These are phyloP conservation scores for Furcifer pardalis DNA, from an alignment of 2,797 vertebrate genomes.

Conservation along the genomic window DNA sequence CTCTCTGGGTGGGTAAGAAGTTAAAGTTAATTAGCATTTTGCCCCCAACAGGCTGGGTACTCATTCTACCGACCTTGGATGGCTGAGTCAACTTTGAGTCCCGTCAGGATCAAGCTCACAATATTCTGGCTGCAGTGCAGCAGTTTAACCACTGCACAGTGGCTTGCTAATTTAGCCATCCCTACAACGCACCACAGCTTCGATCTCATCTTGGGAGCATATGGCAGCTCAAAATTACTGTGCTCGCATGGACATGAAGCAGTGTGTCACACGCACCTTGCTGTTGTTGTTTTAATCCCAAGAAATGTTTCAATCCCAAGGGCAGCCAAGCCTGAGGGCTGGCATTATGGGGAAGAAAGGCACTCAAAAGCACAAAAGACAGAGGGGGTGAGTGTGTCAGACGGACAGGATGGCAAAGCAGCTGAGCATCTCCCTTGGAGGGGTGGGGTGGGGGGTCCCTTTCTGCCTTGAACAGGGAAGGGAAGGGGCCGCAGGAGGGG, in stretches of 20 bases:
- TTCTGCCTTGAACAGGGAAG: not conserved
- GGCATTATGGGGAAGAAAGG: not conserved
- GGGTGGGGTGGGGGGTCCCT: too few relatives aligned
- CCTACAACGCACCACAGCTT: too few relatives aligned
- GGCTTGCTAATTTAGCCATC: not conserved
- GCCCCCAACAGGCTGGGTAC: too few relatives aligned
- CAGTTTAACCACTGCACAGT: too few relatives aligned
- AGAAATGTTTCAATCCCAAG: too few relatives aligned
- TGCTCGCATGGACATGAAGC: not conserved
- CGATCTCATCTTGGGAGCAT: not conserved
- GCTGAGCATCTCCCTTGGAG: not conserved
- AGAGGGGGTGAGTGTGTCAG: too few relatives aligned
- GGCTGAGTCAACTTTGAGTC: too few relatives aligned
- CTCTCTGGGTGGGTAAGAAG: too few relatives aligned
- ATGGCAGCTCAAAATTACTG: not conserved
- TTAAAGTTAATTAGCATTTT: too few relatives aligned
- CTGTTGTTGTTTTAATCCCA: not conserved
- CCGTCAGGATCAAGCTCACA: too few relatives aligned
- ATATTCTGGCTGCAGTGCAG: too few relatives aligned
- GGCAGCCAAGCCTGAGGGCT: not conserved
- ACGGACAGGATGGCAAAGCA: not conserved
- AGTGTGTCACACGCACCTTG: not conserved
- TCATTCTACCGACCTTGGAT: too few relatives aligned
- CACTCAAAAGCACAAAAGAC: not conserved
- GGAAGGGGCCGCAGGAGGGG: accelerated